Percentiles rank a stretch among this genome's conserved stretches.
Evolutionary conservation across 2,888 invertebrate species (phyloP).

Genomic region (Hypomecis atomaria): DNA sequence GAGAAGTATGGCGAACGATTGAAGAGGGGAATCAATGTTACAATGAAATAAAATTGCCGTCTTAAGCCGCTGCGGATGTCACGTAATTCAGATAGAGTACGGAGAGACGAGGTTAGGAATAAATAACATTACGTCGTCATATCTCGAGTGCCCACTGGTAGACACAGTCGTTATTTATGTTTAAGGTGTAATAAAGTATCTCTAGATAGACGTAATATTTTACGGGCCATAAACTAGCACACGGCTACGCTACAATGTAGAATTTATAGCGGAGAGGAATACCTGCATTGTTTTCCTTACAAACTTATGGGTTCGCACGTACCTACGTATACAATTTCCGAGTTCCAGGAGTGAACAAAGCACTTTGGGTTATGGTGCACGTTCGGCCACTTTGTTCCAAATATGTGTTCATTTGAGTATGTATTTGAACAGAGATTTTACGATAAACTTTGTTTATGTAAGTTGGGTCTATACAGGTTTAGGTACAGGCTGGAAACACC

Average conservation of each 20-base stretch:
- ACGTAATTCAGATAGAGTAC: slow-evolving; percentile 1
- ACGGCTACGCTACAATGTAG: slow-evolving; percentile 43
- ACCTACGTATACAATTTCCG: slow-evolving; percentile 29
- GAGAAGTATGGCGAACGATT: slow-evolving; percentile 28
- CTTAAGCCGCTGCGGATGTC: slow-evolving; percentile 12
- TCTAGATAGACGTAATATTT: slow-evolving; percentile 64
- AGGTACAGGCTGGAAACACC: no score
- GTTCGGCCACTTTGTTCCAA: slow-evolving; percentile 29
- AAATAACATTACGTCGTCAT: slow-evolving; percentile 27
- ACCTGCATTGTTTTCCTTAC: slow-evolving; percentile 64
- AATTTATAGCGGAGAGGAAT: slow-evolving; percentile 46
- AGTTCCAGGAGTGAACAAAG: slow-evolving; percentile 37
- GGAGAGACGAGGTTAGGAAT: slow-evolving; percentile 14
- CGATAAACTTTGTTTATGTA: slow-evolving; percentile 15
- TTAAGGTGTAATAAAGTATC: slow-evolving; percentile 44
- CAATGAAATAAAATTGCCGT: slow-evolving; percentile 19
- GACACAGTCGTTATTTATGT: slow-evolving; percentile 44
- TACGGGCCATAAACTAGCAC: slow-evolving; percentile 63
- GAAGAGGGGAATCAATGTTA: slow-evolving; percentile 17
- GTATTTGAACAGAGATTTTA: slow-evolving; percentile 12
- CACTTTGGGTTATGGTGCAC: slow-evolving; percentile 41
- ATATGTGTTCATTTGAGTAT: slow-evolving; percentile 23
- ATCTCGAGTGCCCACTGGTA: slow-evolving; percentile 25
- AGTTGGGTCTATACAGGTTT: not conserved
- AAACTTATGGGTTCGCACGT: slow-evolving; percentile 43